A percentile compares a stretch with the other conserved stretches of the same genome.
These are phyloP conservation scores for Panorpa germanica DNA, from an alignment of 2,888 invertebrate genomes.

Conservation along the genomic window DNA sequence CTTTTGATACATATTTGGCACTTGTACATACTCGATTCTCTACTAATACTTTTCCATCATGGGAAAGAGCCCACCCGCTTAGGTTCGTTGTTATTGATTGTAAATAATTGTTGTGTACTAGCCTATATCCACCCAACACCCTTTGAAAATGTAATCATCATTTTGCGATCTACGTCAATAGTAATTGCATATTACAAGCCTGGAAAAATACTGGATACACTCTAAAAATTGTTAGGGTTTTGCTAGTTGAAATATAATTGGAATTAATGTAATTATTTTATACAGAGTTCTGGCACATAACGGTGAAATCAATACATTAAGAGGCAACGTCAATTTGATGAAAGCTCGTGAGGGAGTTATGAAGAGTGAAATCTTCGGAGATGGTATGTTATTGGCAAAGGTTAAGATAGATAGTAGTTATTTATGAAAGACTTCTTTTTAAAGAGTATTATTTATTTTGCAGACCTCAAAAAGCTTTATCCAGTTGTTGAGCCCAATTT, in stretches of 20 bases:
- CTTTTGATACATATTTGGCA: constrained; percentile 86
- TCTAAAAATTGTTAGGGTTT: too few relatives aligned
- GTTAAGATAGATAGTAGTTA: constrained; percentile 1
- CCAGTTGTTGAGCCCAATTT: constrained; percentile 95
- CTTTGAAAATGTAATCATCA: not conserved
- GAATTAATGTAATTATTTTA: constrained; percentile 11
- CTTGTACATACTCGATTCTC: constrained; percentile 97
- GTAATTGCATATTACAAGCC: not conserved
- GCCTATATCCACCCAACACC: not conserved
- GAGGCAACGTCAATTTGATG: constrained; percentile 98
- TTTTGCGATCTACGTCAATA: not conserved
- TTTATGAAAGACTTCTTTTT: too few relatives aligned
- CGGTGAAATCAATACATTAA: constrained; percentile 97
- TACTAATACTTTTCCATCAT: constrained; percentile 98
- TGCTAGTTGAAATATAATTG: not conserved
- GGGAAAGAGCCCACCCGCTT: constrained; percentile 97
- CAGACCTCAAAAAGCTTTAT: constrained; percentile 68
- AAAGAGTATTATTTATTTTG: constrained; percentile 9
- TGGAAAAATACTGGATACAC: too few relatives aligned
- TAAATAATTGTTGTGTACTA: constrained; percentile 13
- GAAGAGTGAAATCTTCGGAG: constrained; percentile 69
- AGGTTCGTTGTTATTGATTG: constrained; percentile 33
- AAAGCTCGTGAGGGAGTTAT: constrained; percentile 96
- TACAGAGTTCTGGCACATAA: constrained; percentile 85
- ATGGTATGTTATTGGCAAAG: constrained; percentile 23